phyloP scores from a whole-genome alignment of 2,888 invertebrate genomes.

The Ophion slaviceki region DNA sequence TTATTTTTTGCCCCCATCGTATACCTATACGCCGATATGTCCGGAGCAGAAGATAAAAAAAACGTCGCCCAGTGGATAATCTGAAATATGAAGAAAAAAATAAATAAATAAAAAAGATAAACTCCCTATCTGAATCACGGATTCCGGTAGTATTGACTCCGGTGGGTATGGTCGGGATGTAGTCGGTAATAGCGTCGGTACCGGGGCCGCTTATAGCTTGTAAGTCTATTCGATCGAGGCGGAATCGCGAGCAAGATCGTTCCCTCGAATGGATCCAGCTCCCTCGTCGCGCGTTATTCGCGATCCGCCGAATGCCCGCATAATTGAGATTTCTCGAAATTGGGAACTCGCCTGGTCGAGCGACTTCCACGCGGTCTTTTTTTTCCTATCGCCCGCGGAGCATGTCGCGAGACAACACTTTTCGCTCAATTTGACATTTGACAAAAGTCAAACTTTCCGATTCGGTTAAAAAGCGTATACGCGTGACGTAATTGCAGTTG shows the following conservation, averaged over 20 bases:
- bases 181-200: constrained; percentile 48
- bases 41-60: constrained; percentile 29
- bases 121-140: constrained; percentile 3
- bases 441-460: constrained; percentile 11
- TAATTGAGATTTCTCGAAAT: constrained; percentile 54
- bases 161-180: constrained; percentile 16
- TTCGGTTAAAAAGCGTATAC: not conserved
- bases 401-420: not conserved
- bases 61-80: constrained; percentile 41
- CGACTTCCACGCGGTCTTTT: constrained; percentile 36
- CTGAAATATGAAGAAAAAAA: constrained; percentile 22
- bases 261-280: constrained; percentile 16
- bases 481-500: not conserved
- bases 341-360: constrained; percentile 39
- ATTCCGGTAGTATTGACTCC: constrained; percentile 20
- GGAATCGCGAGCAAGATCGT: constrained; percentile 52
- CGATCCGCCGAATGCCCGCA: constrained; percentile 27
- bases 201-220: constrained; percentile 54
- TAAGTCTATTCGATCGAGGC: constrained; percentile 58
- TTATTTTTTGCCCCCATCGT: constrained; percentile 9
- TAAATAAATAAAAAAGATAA: constrained; percentile 11
- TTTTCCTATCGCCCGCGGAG: no score
- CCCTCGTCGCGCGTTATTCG: not conserved
- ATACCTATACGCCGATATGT: constrained; percentile 33
- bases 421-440: constrained; percentile 17